These are phyloP conservation scores for Megaustenia siamemsis DNA, from an alignment of 2,888 invertebrate genomes.

Conservation along the genomic window DNA sequence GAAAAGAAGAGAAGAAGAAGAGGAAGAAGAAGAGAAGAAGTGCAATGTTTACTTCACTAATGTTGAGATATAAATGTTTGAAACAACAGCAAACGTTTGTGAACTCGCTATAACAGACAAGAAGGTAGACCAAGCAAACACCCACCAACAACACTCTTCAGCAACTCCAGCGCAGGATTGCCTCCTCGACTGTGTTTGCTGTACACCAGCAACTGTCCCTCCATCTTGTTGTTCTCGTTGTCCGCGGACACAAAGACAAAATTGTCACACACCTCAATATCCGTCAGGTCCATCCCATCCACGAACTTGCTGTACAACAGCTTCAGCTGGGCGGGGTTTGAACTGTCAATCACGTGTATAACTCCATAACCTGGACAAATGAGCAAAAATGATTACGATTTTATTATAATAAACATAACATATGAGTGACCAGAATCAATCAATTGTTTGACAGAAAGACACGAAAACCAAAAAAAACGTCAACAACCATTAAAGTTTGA, in stretches of 20 bases:
- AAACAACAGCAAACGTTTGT: too few relatives aligned
- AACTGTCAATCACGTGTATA: slow-evolving; percentile 65
- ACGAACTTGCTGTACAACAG: slow-evolving; percentile 53
- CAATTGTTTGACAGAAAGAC: too few relatives aligned
- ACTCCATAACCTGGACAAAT: slow-evolving; percentile 60
- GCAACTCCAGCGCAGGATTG: slow-evolving; percentile 39
- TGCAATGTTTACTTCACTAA: too few relatives aligned
- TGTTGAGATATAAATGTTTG: too few relatives aligned
- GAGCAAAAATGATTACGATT: neutral
- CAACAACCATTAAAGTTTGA: too few relatives aligned
- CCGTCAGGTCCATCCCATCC: slow-evolving; percentile 64
- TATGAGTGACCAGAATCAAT: too few relatives aligned
- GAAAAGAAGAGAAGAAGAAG: too few relatives aligned
- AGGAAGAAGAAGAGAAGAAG: too few relatives aligned
- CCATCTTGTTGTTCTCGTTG: slow-evolving; percentile 55
- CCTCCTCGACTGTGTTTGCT: slow-evolving; percentile 47
- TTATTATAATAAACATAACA: neutral
- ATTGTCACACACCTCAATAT: slow-evolving; percentile 67
- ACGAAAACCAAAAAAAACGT: too few relatives aligned
- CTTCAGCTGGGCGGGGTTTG: slow-evolving; percentile 59
- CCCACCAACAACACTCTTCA: slow-evolving; percentile 60
- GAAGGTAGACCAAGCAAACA: too few relatives aligned
- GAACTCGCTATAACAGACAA: too few relatives aligned
- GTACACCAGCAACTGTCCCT: slow-evolving; percentile 63
- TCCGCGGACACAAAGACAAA: slow-evolving; percentile 64